Base-by-base conservation (phyloP, 2,888 invertebrate species). In the Habrosyne pyritoides region DNA sequence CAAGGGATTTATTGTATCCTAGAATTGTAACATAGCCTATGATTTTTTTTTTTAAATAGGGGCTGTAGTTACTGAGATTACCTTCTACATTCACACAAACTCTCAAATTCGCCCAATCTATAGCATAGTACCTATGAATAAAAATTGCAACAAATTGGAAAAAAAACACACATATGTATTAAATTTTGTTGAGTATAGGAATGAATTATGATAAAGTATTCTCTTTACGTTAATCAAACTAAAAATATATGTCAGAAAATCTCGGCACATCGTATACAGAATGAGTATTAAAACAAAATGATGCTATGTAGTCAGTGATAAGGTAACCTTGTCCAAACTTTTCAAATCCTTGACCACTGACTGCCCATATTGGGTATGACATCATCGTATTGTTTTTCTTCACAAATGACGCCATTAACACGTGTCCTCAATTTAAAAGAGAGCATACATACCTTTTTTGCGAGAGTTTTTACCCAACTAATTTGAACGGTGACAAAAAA, bases 341-440 rank as follows among this genome's bases (percentile, higher is more conserved):
- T 52, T 42, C 42, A 42, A 60, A 68, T 75, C 75, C 61, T 53
- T 61, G 69, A 57, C 60, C 28, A 58, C 62, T 56, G 56, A 53
- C 60, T 61, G 62, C 62, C 71, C 70, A 67, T 69, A 79, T 83
- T 73, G 63, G 67, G 63, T 79, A 77, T 87, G 86, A 87, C 81
- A 87, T 87, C 86, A 87, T 78, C 46, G 56, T 66, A 73, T 73
- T 77, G 81, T 85, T 86, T 83, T 85, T 83, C 75, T 67, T 74
- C 70, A 66, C 69, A 77, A 78, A 83, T 84, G 84, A 84, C 85
- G 83, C 63, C 81, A 83, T 77, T 72, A 80, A 73, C 85, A 86
- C 84, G 85, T 84, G 84, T 77, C 74, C 69, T 67, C 64, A 76
- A 79, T 84, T 75, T 80, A 83, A 87, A 86, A 79, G 86, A 84